Evolutionary conservation across 2,797 vertebrate genomes (phyloP).

Genomic region (Arremon brunneinucha): DNA sequence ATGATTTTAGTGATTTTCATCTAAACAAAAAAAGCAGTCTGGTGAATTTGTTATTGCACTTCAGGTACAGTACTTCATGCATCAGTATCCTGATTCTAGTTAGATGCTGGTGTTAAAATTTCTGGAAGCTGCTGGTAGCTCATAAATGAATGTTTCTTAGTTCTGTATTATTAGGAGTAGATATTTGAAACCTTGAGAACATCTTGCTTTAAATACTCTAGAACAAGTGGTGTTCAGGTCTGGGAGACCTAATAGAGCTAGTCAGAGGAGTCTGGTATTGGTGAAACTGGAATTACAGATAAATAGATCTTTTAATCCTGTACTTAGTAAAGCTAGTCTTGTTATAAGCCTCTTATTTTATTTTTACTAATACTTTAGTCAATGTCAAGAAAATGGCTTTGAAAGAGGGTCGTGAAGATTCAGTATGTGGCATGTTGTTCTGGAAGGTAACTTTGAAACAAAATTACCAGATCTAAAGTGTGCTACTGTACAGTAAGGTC

Average conservation of each 20-base stretch:
- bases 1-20: not conserved
- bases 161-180: not conserved
- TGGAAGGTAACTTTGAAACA: not conserved
- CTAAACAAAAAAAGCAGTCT: not conserved
- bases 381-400: not conserved
- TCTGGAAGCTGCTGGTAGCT: not conserved
- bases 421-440: not conserved
- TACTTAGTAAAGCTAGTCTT: not conserved
- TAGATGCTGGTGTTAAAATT: not conserved
- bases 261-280: not conserved
- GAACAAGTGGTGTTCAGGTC: not conserved
- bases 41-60: not conserved
- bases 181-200: not conserved
- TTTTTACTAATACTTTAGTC: not conserved
- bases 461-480: not conserved
- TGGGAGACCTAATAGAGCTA: not conserved
- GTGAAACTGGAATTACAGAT: not conserved
- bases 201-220: not conserved
- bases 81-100: not conserved
- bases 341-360: constrained; percentile 12
- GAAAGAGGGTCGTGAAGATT: not conserved
- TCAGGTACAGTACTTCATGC: not conserved
- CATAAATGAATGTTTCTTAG: not conserved
- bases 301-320: not conserved
- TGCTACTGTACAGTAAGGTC: not conserved